Percentiles rank a stretch among this genome's conserved stretches.
These are phyloP conservation scores for Argyrosomus japonicus DNA, from an alignment of 2,113 vertebrate species.

Conservation along the genomic window DNA sequence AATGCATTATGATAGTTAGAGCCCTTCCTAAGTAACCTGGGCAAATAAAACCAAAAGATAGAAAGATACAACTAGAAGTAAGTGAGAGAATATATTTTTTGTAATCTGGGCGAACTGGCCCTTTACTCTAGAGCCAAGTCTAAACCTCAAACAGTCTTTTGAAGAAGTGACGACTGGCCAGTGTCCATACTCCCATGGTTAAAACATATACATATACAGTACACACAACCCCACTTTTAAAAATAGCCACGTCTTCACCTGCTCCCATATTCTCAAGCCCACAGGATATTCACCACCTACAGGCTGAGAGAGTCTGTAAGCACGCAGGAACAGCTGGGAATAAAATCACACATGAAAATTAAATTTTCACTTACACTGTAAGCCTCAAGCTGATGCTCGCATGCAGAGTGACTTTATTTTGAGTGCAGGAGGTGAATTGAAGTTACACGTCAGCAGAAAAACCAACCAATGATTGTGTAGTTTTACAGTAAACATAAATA, in stretches of 20 bases:
- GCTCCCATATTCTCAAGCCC: constrained; percentile 1
- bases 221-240: constrained; percentile 1
- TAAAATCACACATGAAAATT: neutral
- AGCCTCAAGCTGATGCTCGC: neutral
- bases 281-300: constrained; percentile 8
- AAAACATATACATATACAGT: neutral
- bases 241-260: constrained; percentile 12
- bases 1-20: too few relatives aligned
- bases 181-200: neutral
- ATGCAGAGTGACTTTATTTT: neutral
- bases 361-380: neutral
- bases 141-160: neutral
- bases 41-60: neutral
- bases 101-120: neutral
- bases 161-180: neutral
- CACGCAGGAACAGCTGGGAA: neutral
- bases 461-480: neutral
- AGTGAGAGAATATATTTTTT: neutral
- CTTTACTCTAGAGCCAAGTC: neutral
- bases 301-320: neutral
- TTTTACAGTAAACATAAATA: neutral
- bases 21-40: neutral
- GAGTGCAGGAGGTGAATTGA: neutral
- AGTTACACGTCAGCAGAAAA: constrained; percentile 11
- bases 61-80: neutral